These are phyloP conservation scores for Canis aureus DNA, from an alignment of 2,113 vertebrate species.

Conservation along the genomic window DNA sequence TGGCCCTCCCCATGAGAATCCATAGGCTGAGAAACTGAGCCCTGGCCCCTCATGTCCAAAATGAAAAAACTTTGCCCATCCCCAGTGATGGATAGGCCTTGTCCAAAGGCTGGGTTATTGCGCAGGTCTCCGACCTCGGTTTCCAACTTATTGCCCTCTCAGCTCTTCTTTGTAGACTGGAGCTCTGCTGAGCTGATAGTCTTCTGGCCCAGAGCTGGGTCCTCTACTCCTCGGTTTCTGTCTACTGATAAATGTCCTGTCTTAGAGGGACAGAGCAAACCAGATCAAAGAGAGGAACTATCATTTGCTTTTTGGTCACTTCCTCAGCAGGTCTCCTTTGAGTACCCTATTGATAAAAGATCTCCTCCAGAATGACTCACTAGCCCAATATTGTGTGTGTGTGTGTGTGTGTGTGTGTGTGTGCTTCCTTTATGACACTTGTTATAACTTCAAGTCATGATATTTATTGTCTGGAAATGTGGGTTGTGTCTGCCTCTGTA, in stretches of 20 bases:
- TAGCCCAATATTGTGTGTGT: not conserved
- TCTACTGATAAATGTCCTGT: not conserved
- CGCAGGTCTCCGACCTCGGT: not conserved
- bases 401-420: accelerated
- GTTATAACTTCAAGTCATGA: not conserved
- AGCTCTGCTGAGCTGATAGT: not conserved
- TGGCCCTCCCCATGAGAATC: accelerated
- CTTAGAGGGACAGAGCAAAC: not conserved
- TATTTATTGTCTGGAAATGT: not conserved
- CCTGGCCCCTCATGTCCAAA: not conserved
- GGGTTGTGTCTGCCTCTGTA: not conserved
- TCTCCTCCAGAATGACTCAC: not conserved
- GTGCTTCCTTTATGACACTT: not conserved
- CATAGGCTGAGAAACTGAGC: not conserved
- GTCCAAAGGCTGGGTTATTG: not conserved
- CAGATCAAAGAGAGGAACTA: not conserved
- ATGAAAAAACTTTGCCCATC: not conserved
- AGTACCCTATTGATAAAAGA: not conserved
- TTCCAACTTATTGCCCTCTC: not conserved
- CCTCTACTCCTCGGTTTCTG: not conserved
- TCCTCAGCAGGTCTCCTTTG: not conserved
- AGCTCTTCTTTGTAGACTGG: not conserved
- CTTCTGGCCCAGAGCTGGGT: not conserved
- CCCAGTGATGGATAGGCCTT: not conserved
- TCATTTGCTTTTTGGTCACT: not conserved